These are phyloP conservation scores for Poeciliopsis infans DNA, from an alignment of 2,797 vertebrate genomes.

Conservation along the genomic window DNA sequence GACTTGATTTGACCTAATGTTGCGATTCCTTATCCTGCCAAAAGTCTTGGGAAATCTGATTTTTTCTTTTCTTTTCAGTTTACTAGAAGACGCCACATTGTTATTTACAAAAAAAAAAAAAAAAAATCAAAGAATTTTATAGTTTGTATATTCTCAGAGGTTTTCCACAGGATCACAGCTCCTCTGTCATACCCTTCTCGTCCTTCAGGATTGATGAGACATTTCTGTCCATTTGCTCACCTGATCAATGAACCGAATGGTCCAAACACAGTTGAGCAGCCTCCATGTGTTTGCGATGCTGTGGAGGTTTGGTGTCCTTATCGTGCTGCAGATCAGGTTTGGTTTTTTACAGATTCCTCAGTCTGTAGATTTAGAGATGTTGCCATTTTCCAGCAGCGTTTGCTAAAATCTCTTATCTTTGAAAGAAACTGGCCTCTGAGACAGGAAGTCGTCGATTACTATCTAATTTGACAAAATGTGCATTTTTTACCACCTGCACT, in stretches of 20 bases:
- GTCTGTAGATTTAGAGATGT: background rate
- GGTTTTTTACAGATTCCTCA: background rate
- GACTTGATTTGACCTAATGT: background rate
- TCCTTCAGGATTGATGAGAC: background rate
- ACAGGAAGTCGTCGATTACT: background rate
- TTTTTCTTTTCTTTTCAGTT: background rate
- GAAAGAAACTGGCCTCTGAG: background rate
- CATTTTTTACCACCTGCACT: background rate
- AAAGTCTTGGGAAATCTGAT: background rate
- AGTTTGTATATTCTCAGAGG: background rate
- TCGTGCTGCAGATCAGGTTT: background rate
- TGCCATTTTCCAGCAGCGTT: background rate
- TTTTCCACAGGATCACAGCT: background rate
- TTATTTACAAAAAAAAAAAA: background rate
- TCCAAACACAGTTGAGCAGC: background rate
- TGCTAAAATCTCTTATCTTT: background rate
- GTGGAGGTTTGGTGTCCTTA: background rate
- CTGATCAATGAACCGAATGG: background rate
- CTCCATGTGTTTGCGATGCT: background rate
- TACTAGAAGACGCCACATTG: background rate
- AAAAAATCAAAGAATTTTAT: background rate
- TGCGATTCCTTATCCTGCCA: background rate
- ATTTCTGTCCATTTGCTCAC: background rate
- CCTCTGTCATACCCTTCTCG: background rate
- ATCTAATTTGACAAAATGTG: background rate